These are phyloP conservation scores for Porites rus DNA, from an alignment of 92 coral and sea anemone species.

Conservation along the genomic window DNA sequence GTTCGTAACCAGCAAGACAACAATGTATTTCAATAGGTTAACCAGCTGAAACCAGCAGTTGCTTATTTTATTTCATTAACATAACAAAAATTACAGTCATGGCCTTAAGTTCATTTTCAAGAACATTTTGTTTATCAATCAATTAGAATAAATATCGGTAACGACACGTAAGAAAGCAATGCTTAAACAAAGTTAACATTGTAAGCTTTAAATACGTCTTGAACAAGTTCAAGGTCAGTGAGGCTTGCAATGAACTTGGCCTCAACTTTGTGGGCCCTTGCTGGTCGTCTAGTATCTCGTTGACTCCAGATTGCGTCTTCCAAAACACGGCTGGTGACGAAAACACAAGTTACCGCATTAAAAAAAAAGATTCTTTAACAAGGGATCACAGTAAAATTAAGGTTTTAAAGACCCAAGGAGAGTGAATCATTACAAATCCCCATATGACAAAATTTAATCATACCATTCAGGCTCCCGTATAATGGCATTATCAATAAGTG, in stretches of 20 bases:
- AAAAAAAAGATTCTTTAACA: background rate
- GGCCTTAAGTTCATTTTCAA: background rate
- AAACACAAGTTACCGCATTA: background rate
- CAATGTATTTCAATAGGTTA: background rate
- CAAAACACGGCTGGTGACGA: background rate
- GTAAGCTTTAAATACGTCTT: conserved; percentile 2
- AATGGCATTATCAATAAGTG: conserved; percentile 3
- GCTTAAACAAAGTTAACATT: background rate
- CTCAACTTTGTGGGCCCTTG: conserved; percentile 23
- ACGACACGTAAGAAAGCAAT: background rate
- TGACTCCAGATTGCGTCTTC: conserved; percentile 12
- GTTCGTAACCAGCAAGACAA: conserved; percentile 2
- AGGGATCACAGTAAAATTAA: background rate
- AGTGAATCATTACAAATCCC: background rate
- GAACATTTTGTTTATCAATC: conserved; percentile 5
- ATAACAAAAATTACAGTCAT: background rate
- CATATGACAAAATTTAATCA: background rate
- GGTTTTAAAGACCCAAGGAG: background rate
- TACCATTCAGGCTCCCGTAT: background rate
- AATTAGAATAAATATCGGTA: background rate
- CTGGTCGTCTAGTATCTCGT: conserved; percentile 14
- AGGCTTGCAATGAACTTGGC: conserved; percentile 3
- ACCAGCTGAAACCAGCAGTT: background rate
- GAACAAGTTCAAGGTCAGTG: background rate
- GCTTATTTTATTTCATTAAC: conserved; percentile 1